These are phyloP conservation scores for Apogon hyalosoma DNA, from an alignment of 2,797 vertebrate genomes.

Conservation along the genomic window DNA sequence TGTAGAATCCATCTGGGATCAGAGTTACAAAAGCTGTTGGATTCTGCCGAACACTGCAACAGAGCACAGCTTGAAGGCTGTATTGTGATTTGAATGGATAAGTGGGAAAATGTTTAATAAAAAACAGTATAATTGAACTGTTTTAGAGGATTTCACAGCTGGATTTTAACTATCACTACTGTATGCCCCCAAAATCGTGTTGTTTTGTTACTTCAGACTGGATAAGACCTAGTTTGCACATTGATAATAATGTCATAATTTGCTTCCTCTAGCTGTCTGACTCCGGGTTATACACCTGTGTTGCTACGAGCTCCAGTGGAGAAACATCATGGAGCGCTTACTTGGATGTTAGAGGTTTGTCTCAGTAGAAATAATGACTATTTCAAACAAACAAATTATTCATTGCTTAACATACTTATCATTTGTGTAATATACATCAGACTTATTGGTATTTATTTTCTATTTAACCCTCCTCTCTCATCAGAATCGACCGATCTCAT, in stretches of 20 bases:
- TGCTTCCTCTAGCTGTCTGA: slow-evolving; percentile 86
- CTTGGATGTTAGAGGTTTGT: slow-evolving; percentile 91
- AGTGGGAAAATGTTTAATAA: slow-evolving; percentile 22
- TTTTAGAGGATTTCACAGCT: slow-evolving; percentile 5
- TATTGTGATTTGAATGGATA: slow-evolving; percentile 30
- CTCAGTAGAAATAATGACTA: slow-evolving; percentile 24
- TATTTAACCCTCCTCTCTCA: slow-evolving; percentile 27
- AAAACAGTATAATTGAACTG: neutral
- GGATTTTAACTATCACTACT: slow-evolving; percentile 9
- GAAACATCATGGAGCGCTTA: slow-evolving; percentile 96
- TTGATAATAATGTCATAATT: slow-evolving; percentile 2
- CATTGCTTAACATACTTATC: neutral
- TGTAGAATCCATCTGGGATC: slow-evolving; percentile 70
- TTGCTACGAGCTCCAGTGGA: slow-evolving; percentile 94
- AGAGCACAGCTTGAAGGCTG: slow-evolving; percentile 33
- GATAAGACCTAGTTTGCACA: slow-evolving; percentile 1
- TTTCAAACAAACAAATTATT: slow-evolving; percentile 7
- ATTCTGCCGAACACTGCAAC: slow-evolving; percentile 37
- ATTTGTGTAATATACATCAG: neutral
- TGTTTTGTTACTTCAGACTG: neutral
- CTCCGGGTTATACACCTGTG: slow-evolving; percentile 92
- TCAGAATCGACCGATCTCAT: slow-evolving; percentile 91
- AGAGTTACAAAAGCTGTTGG: slow-evolving; percentile 58
- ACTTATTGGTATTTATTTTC: slow-evolving; percentile 25
- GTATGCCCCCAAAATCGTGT: neutral